phyloP scores from a whole-genome alignment of 2,888 invertebrate species.

The Chrysolina haemoptera region DNA sequence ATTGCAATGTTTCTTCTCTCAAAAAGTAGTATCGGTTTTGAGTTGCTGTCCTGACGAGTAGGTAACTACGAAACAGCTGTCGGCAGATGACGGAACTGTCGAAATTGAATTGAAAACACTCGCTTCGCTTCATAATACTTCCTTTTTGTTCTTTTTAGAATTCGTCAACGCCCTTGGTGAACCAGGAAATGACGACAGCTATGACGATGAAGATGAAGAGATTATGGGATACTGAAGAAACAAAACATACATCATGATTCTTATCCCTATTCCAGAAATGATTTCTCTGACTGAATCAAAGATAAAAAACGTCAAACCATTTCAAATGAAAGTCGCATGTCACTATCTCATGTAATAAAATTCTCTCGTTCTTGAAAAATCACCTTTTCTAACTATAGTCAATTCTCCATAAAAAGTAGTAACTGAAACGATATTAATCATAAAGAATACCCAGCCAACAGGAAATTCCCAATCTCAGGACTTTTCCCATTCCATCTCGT shows the following conservation, averaged over 20 bases:
- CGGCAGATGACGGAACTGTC: too few relatives aligned
- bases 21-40: too few relatives aligned
- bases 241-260: not conserved
- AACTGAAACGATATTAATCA: not conserved
- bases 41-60: too few relatives aligned
- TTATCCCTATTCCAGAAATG: not conserved
- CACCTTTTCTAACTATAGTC: not conserved
- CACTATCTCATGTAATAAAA: too few relatives aligned
- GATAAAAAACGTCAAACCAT: not conserved
- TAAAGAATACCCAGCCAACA: too few relatives aligned
- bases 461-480: too few relatives aligned
- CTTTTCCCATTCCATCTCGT: not conserved
- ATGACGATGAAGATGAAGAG: conserved; percentile 80
- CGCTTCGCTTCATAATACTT: not conserved
- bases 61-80: too few relatives aligned
- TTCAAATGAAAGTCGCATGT: too few relatives aligned
- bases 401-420: not conserved
- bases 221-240: conserved; percentile 27
- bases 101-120: too few relatives aligned
- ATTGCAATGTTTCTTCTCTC: too few relatives aligned
- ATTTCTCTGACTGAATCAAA: not conserved
- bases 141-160: conserved; percentile 71
- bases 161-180: conserved; percentile 89
- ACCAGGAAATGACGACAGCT: conserved; percentile 81
- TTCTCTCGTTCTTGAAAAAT: too few relatives aligned